Base-by-base conservation (phyloP, 2,113 vertebrate genomes). In the Sciurus niger region DNA sequence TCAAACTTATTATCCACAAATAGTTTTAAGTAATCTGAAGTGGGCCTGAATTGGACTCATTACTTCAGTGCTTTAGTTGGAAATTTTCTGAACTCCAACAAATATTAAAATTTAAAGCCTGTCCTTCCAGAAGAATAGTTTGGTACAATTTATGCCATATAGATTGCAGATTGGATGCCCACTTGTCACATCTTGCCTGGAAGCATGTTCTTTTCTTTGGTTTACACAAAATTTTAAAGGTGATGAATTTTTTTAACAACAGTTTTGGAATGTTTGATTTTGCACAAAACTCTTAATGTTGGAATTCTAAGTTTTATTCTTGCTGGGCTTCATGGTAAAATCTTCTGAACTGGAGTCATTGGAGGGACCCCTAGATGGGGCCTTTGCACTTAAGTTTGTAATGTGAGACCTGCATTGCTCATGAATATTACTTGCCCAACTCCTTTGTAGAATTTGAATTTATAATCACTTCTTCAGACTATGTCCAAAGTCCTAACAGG, bases 181-280 rank as follows among this genome's bases (percentile, higher is more conserved):
- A n/a, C 13, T 72, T 87, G 8, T 51, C n/a, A 70, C 4, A 43
- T 55, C 30, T 12, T 43, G 2, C 32, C 60, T 25, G 0, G 48
- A 92, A 34, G n/a, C 11, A 25, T 34, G 34, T 76, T 37, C 37
- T 37, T 78, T 89, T 63, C 10, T 34, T 86, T 48, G 74, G 16
- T 24, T 7, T 20, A 46, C 4, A 53, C 9, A 32, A 30, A 18
- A 40, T 79, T 79, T 87, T 4, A 53, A 84, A 92, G 72, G 34
- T 58, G 55, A 10, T 91, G 43, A 79, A 40, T 88, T 79, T 53
- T 8, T 8, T 87, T 86, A 87, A 46, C 3, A 78, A 90, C 22
- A 76, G 51, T 72, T 93, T 80, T 0, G 9, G 93, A 94, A 96
- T 79, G 25, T 34, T 67, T 95, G 40, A 67, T 74, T 93, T 95